phyloP scores from a whole-genome alignment of 1,140 invertebrate genomes.

The Acromyrmex echinatior region DNA sequence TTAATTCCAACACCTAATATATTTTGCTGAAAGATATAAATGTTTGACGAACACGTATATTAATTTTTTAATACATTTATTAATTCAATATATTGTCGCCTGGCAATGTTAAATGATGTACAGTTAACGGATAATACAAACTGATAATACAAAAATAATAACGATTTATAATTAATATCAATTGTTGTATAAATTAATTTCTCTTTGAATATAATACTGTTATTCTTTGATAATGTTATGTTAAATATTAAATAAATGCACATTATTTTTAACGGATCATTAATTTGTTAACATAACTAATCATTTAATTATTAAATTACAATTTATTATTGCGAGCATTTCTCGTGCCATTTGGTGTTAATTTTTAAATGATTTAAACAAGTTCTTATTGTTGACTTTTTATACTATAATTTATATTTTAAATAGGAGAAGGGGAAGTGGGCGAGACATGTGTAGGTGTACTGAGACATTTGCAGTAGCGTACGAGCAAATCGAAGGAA shows the following conservation, averaged over 20 bases:
- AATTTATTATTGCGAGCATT: not conserved
- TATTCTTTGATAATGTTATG: constrained; percentile 6
- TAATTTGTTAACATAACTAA: constrained; percentile 14
- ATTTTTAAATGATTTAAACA: constrained; percentile 2
- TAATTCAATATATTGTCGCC: not conserved
- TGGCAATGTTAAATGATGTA: not conserved
- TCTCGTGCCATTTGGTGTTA: not conserved
- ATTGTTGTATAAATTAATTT: constrained; percentile 30
- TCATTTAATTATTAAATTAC: not conserved
- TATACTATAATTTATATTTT: not conserved
- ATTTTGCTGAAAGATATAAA: not conserved
- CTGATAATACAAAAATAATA: constrained; percentile 16
- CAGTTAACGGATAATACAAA: not conserved
- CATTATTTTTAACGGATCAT: constrained; percentile 12
- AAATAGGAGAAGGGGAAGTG: not conserved
- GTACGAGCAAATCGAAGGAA: constrained; percentile 38
- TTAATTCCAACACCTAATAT: too few species aligned
- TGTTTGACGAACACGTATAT: not conserved
- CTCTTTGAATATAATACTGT: constrained; percentile 1
- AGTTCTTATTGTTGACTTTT: not conserved
- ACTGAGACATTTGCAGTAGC: constrained; percentile 38
- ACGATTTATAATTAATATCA: constrained; percentile 3
- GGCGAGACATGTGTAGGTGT: not conserved
- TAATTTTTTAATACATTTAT: not conserved
- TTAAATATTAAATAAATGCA: constrained; percentile 1